Base-by-base conservation (phyloP, 2,113 vertebrate species). In the Equus quagga region DNA sequence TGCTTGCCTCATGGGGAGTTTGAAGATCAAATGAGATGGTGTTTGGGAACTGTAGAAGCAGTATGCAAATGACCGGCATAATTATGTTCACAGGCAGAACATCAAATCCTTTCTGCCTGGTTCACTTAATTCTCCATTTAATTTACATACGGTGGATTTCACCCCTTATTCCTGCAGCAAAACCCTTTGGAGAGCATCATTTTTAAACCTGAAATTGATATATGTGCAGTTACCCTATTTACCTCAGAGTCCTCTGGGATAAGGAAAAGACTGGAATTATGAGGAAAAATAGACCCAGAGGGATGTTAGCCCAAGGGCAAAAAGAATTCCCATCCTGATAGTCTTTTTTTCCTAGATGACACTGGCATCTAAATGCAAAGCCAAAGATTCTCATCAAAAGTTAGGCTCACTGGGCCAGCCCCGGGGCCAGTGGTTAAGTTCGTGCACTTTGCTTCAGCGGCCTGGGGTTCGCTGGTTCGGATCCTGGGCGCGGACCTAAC, bases 271-370 rank as follows among this genome's bases (percentile, higher is more conserved):
- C 14, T 60, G 36, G 23, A 94, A 92, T 76, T 69, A 62, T 36
- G 44, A 64, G 69, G 56, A 60, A 75, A 94, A 80, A 36, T 6
- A 85, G 54, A 23, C 26, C 24, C 46, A 65, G 62, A 62, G 36
- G 79, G 56, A 75, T 17, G 3, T 65, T 28, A 84, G 60, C n/a
- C 44, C 81, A 19, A 36, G 28, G n/a, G 26, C 41, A 91, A 41
- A 36, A 31, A 86, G 51, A 91, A 91, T 56, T 56, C 28, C 72
- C 54, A 80, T 58, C n/a, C 62, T 60, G 24, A 51, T 8, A 11
- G 28, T 49, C 88, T 96, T 91, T 86, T 62, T 92, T 69, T 94
- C n/a, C n/a, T 62, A 49, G 69, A 13, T 51, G 78, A 88, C 67
- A 51, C 18, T 33, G n/a, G 78, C 17, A 62, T 90, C 75, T 87